Evolutionary conservation across 2,888 invertebrate species (phyloP).

Genomic region (Hedya salicella): DNA sequence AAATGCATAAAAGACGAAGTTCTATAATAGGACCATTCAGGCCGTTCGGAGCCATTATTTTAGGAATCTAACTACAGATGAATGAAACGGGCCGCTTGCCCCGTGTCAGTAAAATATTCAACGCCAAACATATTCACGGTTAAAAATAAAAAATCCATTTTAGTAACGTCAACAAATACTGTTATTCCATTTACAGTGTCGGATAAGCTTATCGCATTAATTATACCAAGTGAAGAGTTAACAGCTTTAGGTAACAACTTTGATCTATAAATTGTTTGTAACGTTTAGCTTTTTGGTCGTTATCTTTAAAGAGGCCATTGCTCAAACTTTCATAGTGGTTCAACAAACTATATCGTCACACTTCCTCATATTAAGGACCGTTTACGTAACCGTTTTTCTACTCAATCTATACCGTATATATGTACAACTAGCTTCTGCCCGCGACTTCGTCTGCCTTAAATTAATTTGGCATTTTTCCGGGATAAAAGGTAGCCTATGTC

Average conservation of each 20-base stretch:
- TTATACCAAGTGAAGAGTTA: slow-evolving; percentile 31
- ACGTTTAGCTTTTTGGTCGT: slow-evolving; percentile 55
- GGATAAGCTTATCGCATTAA: slow-evolving; percentile 49
- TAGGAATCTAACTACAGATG: slow-evolving; percentile 62
- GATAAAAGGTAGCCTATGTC: too few relatives aligned
- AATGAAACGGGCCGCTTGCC: slow-evolving; percentile 53
- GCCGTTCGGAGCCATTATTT: slow-evolving; percentile 74
- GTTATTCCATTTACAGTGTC: slow-evolving; percentile 50
- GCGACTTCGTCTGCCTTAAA: too few relatives aligned
- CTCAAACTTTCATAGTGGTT: slow-evolving; percentile 50
- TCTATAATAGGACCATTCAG: slow-evolving; percentile 76
- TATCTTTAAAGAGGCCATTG: slow-evolving; percentile 50
- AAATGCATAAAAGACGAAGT: slow-evolving; percentile 79
- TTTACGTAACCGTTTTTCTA: too few relatives aligned
- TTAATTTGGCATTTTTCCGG: too few relatives aligned
- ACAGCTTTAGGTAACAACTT: slow-evolving; percentile 37
- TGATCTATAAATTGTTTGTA: slow-evolving; percentile 55
- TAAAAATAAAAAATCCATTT: slow-evolving; percentile 43
- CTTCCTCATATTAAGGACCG: slow-evolving; percentile 25
- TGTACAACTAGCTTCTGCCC: too few relatives aligned
- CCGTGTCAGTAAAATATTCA: slow-evolving; percentile 42
- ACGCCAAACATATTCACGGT: slow-evolving; percentile 38
- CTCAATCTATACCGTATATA: too few relatives aligned
- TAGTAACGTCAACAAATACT: slow-evolving; percentile 49
- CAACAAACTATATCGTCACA: slow-evolving; percentile 44